Base-by-base conservation (phyloP, 1,140 invertebrate genomes). In the Thrips palmi region DNA sequence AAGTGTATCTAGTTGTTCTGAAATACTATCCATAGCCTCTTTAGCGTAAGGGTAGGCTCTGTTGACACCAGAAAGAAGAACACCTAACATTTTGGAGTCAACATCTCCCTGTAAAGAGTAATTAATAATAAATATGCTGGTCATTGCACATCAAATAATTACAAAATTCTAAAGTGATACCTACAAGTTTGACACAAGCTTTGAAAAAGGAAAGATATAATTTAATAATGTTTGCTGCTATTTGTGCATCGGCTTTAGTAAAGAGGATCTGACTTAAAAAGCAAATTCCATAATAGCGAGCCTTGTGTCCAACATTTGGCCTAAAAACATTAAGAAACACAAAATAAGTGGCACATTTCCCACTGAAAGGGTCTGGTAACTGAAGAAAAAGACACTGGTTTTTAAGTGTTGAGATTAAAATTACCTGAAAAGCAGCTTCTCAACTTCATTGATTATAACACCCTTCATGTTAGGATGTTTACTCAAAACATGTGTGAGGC, bases 161-260 rank as follows among this genome's bases (percentile, higher is more conserved):
- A 15, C 21, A 22, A 30, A 37, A 23, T 29, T 30, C 19, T 15
- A 18, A 14, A 36, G 18, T 29, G 25, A 7, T 30, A 41, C 35
- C 45, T 49, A 73, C 72, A 58, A 77, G 82, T 54, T 88, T 86
- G 11, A 89, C 70, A 29, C 77, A 75, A 32, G 87, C 81, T 62
- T 91, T 94, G 60, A 97, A 97, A 50, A 97, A 88, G 0, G 81
- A 74, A 52, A 97, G 91, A 57, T 96, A 97, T n/a, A 97, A 74
- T 37, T 76, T 65, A 8, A 97, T 78, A 11, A 97, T 59, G 46
- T 71, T 76, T 41, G 70, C 71, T 1, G 91, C 88, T 12, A 94
- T 60, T 34, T 77, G 65, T 2, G 63, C 61, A 33, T 89, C 77
- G 7, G 79, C 73, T 21, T 71, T 68, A 8, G 66, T 58, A 28